Base-by-base conservation (phyloP, 2,113 vertebrate genomes). In the Grallaria varia region DNA sequence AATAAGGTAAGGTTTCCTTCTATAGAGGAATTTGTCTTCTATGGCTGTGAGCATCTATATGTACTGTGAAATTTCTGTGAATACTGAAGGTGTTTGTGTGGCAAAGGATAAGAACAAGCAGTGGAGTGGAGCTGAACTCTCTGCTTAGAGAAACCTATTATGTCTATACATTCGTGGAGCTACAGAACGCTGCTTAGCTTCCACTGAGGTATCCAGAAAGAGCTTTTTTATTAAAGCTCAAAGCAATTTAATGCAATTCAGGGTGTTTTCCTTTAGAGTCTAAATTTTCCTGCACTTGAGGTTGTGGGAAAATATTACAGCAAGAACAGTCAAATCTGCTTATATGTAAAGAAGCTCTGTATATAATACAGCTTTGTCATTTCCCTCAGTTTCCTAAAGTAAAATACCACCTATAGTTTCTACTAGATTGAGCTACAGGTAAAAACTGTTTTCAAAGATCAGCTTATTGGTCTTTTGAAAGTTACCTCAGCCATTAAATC, bases 381-480 rank as follows among this genome's bases (percentile, higher is more conserved):
- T 67, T 79, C 25, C 50, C 80, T 77, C 68, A 42, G 21, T 23
- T 94, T 89, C 87, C 50, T 52, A 8, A 88, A 96, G 53, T 76
- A 76, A 96, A 92, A 82, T 77, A n/a, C 19, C 15, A 44, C 18
- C 35, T 62, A 3, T 77, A 56, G 52, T 35, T 80, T 7, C 35
- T 81, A 64, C 39, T 15, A 73, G 28, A 64, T 10, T 63, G 53
- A 71, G 60, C 60, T 94, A 55, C 25, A 90, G 67, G 63, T 91
- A 80, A 94, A 96, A 93, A 44, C 24, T 86, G 2, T 22, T 94
- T 96, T 96, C 89, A 78, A 23, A 73, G 59, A 89, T 92, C 67
- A 86, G 25, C 27, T 92, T 77, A 18, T 28, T 91, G 37, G 68
- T 55, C 37, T 93, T 74, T 69, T 59, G 24, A 83, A 96, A 92